Base-by-base conservation (phyloP, 2,113 vertebrate species). In the Hipposideros armiger region DNA sequence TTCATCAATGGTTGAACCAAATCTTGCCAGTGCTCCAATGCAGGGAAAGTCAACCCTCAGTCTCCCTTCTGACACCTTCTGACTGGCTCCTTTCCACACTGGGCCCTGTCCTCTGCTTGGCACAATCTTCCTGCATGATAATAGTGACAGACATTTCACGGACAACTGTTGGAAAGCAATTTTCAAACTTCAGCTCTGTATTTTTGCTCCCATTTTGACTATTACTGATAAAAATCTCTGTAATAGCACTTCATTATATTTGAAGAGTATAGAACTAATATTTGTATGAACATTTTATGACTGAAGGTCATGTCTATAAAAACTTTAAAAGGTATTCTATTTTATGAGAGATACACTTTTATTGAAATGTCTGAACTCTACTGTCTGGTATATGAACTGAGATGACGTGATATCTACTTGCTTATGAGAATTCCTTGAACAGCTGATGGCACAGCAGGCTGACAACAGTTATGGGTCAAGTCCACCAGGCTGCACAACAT, bases 261-360 rank as follows among this genome's bases (percentile, higher is more conserved):
- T 78, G 14, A 80, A 40, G 66, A 81, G 4, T 64, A 72, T 16
- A 87, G 52, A 52, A 32, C 24, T 77, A 76, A 83, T 89, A 81
- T 89, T 36, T 91, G 26, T 56, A 80, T 72, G 50, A 73, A 28
- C 83, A 73, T 89, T 81, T 89, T 89, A 69, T 92, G 24, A 92
- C 40, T 80, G 64, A 60, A 67, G 45, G 60, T 84, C 56, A 84
- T 45, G 8, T 45, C 42, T 56, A 84, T 69, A 87, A 91, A 84
- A 84, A 16, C 22, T 19, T 17, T 26, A 5, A 69, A 85, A 73
- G 22, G 11, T 30, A 64, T 76, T 74, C 90, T 77, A 90, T 82
- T 89, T 90, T 45, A 76, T 58, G 40, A 90, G 90, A 87, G 54
- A 81, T 28, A 19, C 13, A 42, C 15, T 93, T 91, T 85, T 64